Evolutionary conservation across 2,797 vertebrate genomes (phyloP).

Genomic region (Moxostoma hubbsi): DNA sequence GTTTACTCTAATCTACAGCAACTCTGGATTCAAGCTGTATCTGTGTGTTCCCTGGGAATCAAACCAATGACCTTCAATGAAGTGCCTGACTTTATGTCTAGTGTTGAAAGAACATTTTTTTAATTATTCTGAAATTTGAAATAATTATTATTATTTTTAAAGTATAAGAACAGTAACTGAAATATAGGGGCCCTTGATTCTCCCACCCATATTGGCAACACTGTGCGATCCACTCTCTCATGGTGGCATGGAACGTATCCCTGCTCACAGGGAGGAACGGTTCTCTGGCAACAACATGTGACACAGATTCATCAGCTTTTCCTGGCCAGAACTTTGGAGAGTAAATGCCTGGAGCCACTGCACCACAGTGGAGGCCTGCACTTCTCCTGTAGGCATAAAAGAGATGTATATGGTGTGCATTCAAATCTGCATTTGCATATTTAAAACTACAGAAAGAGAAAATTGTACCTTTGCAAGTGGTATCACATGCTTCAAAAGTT

Average conservation of each 20-base stretch:
- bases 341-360: slow-evolving; percentile 76
- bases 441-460: background rate
- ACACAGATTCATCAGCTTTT: slow-evolving; percentile 65
- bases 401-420: background rate
- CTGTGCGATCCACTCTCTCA: slow-evolving; percentile 77
- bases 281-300: slow-evolving; percentile 71
- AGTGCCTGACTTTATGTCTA: too few relatives aligned
- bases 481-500: slow-evolving; percentile 76
- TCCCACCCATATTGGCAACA: slow-evolving; percentile 75
- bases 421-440: background rate
- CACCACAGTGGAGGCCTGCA: slow-evolving; percentile 73
- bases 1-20: too few relatives aligned
- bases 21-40: too few relatives aligned
- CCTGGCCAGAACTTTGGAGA: slow-evolving; percentile 70
- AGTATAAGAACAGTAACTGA: too few relatives aligned
- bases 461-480: slow-evolving; percentile 69
- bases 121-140: too few relatives aligned
- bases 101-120: too few relatives aligned
- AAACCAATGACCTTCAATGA: too few relatives aligned
- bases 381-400: slow-evolving; percentile 67
- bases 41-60: too few relatives aligned
- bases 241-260: slow-evolving; percentile 73
- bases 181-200: background rate
- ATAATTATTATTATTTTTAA: too few relatives aligned
- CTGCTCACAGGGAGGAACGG: slow-evolving; percentile 71